These are phyloP conservation scores for Hipparchia sbordonii DNA, from an alignment of 2,888 invertebrate species.

Conservation along the genomic window DNA sequence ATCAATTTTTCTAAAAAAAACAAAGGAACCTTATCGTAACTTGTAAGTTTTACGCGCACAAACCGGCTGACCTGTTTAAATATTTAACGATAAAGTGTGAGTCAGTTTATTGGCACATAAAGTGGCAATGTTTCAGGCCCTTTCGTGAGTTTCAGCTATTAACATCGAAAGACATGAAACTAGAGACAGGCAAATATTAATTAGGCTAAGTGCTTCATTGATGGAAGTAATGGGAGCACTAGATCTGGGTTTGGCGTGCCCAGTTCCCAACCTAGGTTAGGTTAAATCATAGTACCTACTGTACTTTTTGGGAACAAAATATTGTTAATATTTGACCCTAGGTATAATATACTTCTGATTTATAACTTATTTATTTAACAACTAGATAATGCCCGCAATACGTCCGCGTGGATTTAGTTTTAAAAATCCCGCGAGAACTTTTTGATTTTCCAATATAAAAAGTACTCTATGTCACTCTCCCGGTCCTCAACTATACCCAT, in stretches of 20 bases:
- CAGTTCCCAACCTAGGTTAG: not conserved
- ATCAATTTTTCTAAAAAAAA: too few relatives aligned
- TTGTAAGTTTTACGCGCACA: not conserved
- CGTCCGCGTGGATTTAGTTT: too few relatives aligned
- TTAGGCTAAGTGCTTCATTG: constrained; percentile 19
- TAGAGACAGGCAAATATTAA: constrained; percentile 24
- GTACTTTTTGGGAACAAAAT: too few relatives aligned
- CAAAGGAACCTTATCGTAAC: not conserved
- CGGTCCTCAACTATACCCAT: too few relatives aligned
- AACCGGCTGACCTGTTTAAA: not conserved
- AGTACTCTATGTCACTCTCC: too few relatives aligned
- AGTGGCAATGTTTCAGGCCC: constrained; percentile 9
- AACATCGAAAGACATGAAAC: constrained; percentile 10
- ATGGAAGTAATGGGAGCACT: constrained; percentile 11
- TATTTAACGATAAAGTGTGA: constrained; percentile 8
- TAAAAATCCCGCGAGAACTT: too few relatives aligned
- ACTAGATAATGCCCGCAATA: too few relatives aligned
- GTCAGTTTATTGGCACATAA: constrained; percentile 6
- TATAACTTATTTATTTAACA: too few relatives aligned
- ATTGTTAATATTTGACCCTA: too few relatives aligned
- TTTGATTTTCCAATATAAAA: too few relatives aligned
- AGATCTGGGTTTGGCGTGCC: constrained; percentile 5
- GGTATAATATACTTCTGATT: too few relatives aligned
- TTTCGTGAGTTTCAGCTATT: constrained; percentile 29
- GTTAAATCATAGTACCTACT: too few relatives aligned